Conservation (phyloP, 2,113 vertebrate genomes). For the Cochlearius cochlearius region DNA sequence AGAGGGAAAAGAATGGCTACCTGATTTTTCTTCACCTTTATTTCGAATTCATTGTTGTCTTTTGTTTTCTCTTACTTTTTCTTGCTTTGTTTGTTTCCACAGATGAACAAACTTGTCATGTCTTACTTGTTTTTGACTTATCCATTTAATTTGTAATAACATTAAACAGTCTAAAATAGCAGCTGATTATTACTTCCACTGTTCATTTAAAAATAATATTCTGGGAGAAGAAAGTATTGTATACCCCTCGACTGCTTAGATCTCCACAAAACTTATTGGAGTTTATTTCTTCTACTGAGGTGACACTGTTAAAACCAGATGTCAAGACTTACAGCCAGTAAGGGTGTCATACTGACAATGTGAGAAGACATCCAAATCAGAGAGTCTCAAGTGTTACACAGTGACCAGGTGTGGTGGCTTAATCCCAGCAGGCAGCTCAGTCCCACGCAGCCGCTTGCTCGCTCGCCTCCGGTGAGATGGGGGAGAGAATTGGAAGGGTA, state of each 20-base stretch:
- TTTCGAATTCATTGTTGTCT: neutral
- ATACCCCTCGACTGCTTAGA: neutral
- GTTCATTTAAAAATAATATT: neutral
- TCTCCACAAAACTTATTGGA: neutral
- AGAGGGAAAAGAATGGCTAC: neutral
- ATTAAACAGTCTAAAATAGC: neutral
- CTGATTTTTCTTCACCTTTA: neutral
- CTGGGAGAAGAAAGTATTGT: neutral
- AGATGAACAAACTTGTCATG: neutral
- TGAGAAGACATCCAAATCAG: neutral
- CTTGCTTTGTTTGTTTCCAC: neutral
- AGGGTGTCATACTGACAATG: neutral
- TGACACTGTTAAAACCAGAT: neutral
- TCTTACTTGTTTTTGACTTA: neutral
- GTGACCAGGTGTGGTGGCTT: fast-evolving
- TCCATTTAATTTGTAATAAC: neutral
- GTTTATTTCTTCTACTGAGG: neutral
- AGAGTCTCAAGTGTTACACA: neutral
- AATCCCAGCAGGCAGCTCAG: neutral
- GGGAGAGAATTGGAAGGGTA: neutral
- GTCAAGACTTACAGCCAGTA: neutral
- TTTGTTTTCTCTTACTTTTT: neutral
- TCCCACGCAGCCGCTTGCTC: fast-evolving
- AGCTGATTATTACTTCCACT: neutral
- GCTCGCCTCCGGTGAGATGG: fast-evolving